A percentile compares a stretch with the other conserved stretches of the same genome.
Evolutionary conservation across 2,888 invertebrate species (phyloP).

Genomic region (Cheilosia pagana): DNA sequence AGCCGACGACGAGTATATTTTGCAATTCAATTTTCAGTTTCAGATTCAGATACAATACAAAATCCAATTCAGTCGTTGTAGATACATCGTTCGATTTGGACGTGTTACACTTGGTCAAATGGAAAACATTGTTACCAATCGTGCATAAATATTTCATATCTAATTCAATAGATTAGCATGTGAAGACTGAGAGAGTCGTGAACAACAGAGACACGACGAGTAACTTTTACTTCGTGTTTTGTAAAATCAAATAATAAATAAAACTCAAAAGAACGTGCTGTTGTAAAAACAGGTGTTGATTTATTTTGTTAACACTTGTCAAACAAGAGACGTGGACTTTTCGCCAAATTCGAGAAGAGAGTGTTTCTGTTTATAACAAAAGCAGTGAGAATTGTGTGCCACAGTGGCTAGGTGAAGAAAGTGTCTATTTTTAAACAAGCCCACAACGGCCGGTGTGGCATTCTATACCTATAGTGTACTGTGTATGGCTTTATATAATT

Average conservation of each 20-base stretch:
- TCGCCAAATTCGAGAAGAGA: slow-evolving; percentile 9
- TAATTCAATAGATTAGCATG: slow-evolving; percentile 51
- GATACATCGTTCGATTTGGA: slow-evolving; percentile 70
- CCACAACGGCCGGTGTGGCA: slow-evolving; percentile 38
- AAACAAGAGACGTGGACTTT: slow-evolving; percentile 26
- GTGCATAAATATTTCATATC: slow-evolving; percentile 8
- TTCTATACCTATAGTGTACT: slow-evolving; percentile 4
- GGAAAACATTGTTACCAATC: neutral
- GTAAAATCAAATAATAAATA: slow-evolving; percentile 17
- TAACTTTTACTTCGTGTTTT: neutral
- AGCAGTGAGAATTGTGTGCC: slow-evolving; percentile 27
- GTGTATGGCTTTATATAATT: slow-evolving; percentile 38
- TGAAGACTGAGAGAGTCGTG: neutral
- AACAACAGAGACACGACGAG: slow-evolving; percentile 21
- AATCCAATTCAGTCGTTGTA: slow-evolving; percentile 64
- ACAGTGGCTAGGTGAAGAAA: slow-evolving; percentile 48
- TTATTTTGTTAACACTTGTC: slow-evolving; percentile 6
- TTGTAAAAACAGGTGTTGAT: slow-evolving; percentile 69
- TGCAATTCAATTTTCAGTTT: slow-evolving; percentile 66
- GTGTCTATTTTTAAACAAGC: slow-evolving; percentile 40
- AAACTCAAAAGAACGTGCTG: slow-evolving; percentile 26
- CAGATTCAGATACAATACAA: slow-evolving; percentile 36
- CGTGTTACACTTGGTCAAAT: slow-evolving; percentile 47
- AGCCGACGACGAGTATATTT: slow-evolving; percentile 26
- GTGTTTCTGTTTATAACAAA: neutral